These are phyloP conservation scores for Sebastes kiyomatsui DNA, from an alignment of 2,797 vertebrate species.

Conservation along the genomic window DNA sequence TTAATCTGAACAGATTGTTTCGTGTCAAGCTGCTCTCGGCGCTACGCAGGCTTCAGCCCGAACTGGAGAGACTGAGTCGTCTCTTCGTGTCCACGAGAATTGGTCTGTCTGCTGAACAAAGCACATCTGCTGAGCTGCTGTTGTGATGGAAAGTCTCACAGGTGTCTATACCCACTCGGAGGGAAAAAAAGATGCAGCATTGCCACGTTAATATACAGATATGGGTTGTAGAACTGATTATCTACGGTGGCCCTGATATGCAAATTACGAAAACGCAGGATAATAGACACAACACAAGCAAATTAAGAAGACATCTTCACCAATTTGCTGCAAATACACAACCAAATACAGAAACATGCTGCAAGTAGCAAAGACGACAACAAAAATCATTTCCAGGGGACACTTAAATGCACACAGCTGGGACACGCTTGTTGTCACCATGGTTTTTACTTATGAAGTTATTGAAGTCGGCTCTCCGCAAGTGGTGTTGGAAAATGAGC, in stretches of 20 bases:
- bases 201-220: not conserved
- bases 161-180: not conserved
- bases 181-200: not conserved
- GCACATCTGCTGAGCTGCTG: constrained; percentile 19
- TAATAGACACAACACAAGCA: not conserved
- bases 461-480: no score
- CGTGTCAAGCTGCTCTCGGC: not conserved
- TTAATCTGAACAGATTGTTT: constrained; percentile 18
- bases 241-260: no score
- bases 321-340: not conserved
- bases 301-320: not conserved
- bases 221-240: not conserved
- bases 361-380: not conserved
- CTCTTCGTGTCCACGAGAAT: not conserved
- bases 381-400: not conserved
- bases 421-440: not conserved
- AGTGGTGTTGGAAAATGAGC: no score
- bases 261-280: not conserved
- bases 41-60: not conserved
- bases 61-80: not conserved
- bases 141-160: not conserved
- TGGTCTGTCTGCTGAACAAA: constrained; percentile 23
- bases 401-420: not conserved
- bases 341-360: not conserved
- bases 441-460: no score